Evolutionary conservation across 2,888 invertebrate species (phyloP), one percentile per base, ranked within the genome.

Genomic region (Cyclophora albipunctata): DNA sequence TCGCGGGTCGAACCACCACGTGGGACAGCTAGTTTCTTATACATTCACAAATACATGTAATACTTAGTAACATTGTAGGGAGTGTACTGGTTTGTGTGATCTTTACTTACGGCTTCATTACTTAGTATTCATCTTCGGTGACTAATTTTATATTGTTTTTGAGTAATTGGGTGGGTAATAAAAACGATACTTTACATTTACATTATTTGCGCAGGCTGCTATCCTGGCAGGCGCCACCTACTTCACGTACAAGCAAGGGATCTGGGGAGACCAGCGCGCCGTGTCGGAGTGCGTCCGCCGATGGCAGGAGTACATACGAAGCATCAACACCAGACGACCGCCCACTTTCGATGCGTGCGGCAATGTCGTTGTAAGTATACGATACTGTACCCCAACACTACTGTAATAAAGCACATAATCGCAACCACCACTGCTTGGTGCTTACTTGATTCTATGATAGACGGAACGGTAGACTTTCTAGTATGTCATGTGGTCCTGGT

Each of bases 191-290:
- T 42, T 55, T 52, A 20, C 20, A 20, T 20, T 20, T 53, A 60
- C 37, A 55, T 56, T 65, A 67, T 59, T 60, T 65, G 50, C 44
- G 7, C 73, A 85, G 86, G 81, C 86, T 82, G 84, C 81, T 44
- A 67, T 87, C 78, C 78, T 87, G 62, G 80, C 77, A 67, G 81
- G 87, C 50, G 70, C 82, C 56, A 70, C 79, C 58, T 85, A 82
- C 69, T 89, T 85, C 69, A 88, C 88, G 63, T 83, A 84, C 64
- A 63, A 73, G 52, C 86, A 89, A 72, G 88, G 88, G 64, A 76
- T 89, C 57, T 89, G 88, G 89, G 87, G 87, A 59, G 75, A 82
- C 60, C 87, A 88, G 63, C 77, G 68, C 62, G 81, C 84, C 51
- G 80, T 79, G 59, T 79, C 74, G n/a, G 87, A 87, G 64, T 83